Evolutionary conservation across 2,888 invertebrate species (phyloP).

Genomic region (Diabrotica balteata): DNA sequence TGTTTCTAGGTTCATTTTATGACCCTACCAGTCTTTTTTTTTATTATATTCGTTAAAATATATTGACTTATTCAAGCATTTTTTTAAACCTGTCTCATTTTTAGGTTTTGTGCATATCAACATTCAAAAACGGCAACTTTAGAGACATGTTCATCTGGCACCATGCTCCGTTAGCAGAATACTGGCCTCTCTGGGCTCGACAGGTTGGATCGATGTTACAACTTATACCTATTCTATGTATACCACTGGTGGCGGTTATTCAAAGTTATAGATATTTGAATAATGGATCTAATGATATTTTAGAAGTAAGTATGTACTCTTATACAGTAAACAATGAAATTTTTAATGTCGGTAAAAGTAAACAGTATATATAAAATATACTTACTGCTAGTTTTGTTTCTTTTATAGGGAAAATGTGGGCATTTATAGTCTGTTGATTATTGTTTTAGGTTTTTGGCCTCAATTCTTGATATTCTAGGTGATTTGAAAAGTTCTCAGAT

Average conservation of each 20-base stretch:
- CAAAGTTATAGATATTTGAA: slow-evolving; percentile 80
- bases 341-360: background rate
- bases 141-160: slow-evolving; percentile 74
- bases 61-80: too few relatives aligned
- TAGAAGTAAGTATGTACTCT: slow-evolving; percentile 72
- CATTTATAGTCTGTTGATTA: too few relatives aligned
- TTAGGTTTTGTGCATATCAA: slow-evolving; percentile 71
- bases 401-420: background rate
- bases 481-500: too few relatives aligned
- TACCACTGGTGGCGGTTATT: slow-evolving; percentile 76
- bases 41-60: too few relatives aligned
- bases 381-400: slow-evolving; percentile 4
- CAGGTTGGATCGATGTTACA: slow-evolving; percentile 81
- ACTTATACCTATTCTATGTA: slow-evolving; percentile 75
- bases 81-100: slow-evolving; percentile 25
- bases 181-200: slow-evolving; percentile 82
- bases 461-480: too few relatives aligned
- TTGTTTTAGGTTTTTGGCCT: too few relatives aligned
- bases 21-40: too few relatives aligned
- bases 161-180: slow-evolving; percentile 67
- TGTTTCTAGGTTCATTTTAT: background rate
- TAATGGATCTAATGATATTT: slow-evolving; percentile 83
- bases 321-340: background rate
- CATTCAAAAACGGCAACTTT: slow-evolving; percentile 74
- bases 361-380: background rate